These are phyloP conservation scores for Protobothrops mucrosquamatus DNA, from an alignment of 2,113 vertebrate species.

Conservation along the genomic window DNA sequence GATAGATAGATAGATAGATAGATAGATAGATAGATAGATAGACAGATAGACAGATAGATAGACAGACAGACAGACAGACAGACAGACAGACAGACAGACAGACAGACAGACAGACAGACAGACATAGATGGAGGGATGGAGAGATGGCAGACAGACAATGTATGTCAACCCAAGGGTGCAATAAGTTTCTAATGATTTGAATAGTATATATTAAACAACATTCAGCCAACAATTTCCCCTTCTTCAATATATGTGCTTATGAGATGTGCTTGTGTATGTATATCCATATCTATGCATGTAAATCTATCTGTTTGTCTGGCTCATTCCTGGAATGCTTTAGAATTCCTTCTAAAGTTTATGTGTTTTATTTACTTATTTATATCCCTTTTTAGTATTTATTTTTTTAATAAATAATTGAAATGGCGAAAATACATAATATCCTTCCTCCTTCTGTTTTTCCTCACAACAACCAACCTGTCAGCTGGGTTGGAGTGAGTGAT, in stretches of 20 bases:
- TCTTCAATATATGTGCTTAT: background rate
- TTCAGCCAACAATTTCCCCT: background rate
- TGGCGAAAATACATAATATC: background rate
- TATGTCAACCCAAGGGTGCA: background rate
- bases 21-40: too few relatives aligned
- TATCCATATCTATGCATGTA: background rate
- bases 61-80: too few relatives aligned
- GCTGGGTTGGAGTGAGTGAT: too few relatives aligned
- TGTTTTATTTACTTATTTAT: background rate
- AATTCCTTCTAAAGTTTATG: background rate
- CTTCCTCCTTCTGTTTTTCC: too few relatives aligned
- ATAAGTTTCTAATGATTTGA: background rate
- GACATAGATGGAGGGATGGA: too few relatives aligned
- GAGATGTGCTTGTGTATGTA: background rate
- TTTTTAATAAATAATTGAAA: background rate
- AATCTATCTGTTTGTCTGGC: background rate
- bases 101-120: too few relatives aligned
- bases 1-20: too few relatives aligned
- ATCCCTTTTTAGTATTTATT: background rate
- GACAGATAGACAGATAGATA: too few relatives aligned
- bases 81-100: too few relatives aligned
- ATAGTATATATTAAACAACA: background rate
- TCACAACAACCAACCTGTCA: too few relatives aligned
- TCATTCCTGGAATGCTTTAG: background rate
- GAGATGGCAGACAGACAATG: too few relatives aligned